Evolutionary conservation across 2,888 invertebrate genomes (phyloP).

Genomic region (Pristionchus arcanus): DNA sequence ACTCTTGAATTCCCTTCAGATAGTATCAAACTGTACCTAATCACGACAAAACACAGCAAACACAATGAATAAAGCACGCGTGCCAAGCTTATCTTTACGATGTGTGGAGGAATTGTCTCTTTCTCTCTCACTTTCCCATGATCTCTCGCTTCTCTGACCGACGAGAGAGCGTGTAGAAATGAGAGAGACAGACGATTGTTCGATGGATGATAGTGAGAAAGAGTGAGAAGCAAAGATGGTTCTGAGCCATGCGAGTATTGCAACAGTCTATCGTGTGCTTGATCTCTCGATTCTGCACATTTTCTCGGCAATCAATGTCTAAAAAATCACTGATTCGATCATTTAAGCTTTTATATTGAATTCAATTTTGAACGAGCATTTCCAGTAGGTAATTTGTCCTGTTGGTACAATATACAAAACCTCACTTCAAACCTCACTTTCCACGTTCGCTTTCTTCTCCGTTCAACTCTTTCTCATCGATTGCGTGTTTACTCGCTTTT

Average conservation of each 20-base stretch:
- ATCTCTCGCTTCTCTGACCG: too few relatives aligned
- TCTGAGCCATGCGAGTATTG: too few relatives aligned
- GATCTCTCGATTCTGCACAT: neutral
- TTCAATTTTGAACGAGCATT: neutral
- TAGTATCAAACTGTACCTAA: neutral
- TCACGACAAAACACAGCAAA: neutral
- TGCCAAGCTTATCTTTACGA: slow-evolving; percentile 44
- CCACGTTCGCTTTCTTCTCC: neutral
- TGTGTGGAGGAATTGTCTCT: too few relatives aligned
- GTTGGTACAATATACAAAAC: neutral
- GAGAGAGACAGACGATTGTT: too few relatives aligned
- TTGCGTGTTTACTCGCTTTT: neutral
- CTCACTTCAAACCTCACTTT: neutral
- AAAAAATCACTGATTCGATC: too few relatives aligned
- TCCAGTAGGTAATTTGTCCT: neutral
- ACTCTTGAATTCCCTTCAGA: neutral
- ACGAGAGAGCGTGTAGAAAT: too few relatives aligned
- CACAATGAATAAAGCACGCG: slow-evolving; percentile 15
- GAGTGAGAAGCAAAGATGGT: neutral
- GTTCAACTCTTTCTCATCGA: neutral
- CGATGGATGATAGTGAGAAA: neutral
- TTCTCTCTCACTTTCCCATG: too few relatives aligned
- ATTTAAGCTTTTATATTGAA: too few relatives aligned
- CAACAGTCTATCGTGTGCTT: neutral
- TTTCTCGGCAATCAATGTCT: neutral